A percentile compares a stretch with the other conserved stretches of the same genome.
Evolutionary conservation across 2,113 vertebrate species (phyloP).

Genomic region (Phocoena sinus): DNA sequence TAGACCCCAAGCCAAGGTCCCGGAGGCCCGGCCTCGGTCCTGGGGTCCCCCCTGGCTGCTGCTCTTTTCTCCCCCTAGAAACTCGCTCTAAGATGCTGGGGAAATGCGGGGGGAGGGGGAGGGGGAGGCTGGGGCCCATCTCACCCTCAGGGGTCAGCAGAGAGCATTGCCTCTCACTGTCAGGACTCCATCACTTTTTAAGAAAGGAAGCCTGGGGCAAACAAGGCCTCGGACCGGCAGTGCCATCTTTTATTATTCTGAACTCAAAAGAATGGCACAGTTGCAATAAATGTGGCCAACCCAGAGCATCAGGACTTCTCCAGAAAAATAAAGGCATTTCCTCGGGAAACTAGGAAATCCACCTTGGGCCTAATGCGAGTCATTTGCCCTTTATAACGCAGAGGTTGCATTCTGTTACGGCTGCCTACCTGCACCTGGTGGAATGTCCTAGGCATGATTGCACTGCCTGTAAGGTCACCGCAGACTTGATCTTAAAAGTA

Average conservation of each 20-base stretch:
- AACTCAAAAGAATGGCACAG: fast-evolving
- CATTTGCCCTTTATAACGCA: fast-evolving
- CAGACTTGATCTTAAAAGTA: background rate
- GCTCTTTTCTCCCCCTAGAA: background rate
- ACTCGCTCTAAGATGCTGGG: too few species aligned
- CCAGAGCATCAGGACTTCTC: background rate
- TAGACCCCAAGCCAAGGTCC: background rate
- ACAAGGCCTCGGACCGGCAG: fast-evolving
- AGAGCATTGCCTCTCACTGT: background rate
- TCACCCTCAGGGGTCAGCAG: background rate
- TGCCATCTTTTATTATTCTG: background rate
- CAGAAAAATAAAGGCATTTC: too few species aligned
- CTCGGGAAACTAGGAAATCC: fast-evolving
- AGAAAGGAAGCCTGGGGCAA: background rate
- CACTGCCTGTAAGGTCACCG: fast-evolving
- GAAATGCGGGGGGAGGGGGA: fast-evolving
- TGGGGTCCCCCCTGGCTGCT: fast-evolving
- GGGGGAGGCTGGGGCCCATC: fast-evolving
- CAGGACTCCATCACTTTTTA: background rate
- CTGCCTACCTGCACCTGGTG: background rate
- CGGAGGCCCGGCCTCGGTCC: background rate
- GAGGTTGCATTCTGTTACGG: fast-evolving
- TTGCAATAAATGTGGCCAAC: fast-evolving
- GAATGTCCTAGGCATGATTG: fast-evolving
- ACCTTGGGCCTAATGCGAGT: fast-evolving